These are phyloP conservation scores for Spheniscus mendiculus DNA, from an alignment of 2,113 vertebrate genomes.

Conservation along the genomic window DNA sequence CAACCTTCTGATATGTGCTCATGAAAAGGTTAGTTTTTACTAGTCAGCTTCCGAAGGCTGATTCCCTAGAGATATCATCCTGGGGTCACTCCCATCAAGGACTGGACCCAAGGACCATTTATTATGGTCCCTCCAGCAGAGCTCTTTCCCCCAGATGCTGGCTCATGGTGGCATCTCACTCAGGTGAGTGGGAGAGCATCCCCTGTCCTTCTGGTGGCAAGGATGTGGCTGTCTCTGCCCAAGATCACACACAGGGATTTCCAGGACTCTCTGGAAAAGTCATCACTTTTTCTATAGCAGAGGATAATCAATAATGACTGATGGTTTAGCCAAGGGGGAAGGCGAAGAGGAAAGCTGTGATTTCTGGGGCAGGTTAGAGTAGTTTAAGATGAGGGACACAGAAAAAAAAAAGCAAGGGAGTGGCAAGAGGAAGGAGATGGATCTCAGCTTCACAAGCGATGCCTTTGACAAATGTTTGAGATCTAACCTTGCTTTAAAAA, in stretches of 20 bases:
- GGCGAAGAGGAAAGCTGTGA: not conserved
- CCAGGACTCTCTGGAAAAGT: not conserved
- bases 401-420: not conserved
- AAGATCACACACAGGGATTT: not conserved
- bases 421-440: not conserved
- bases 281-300: not conserved
- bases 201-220: not conserved
- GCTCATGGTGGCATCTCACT: not conserved
- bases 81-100: not conserved
- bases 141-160: not conserved
- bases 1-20: not conserved
- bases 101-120: not conserved
- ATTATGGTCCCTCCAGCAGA: no score
- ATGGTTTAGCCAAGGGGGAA: not conserved
- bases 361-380: not conserved
- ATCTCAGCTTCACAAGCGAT: not conserved
- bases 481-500: constrained; percentile 24
- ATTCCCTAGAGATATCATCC: not conserved
- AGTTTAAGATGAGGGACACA: not conserved
- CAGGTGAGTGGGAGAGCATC: not conserved
- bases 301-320: not conserved
- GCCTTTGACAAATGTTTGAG: constrained; percentile 1
- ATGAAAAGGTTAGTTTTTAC: not conserved
- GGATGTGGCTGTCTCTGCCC: not conserved
- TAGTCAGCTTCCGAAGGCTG: not conserved